These are phyloP conservation scores for Dendrolimus pini DNA, from an alignment of 2,888 invertebrate species.

Conservation along the genomic window DNA sequence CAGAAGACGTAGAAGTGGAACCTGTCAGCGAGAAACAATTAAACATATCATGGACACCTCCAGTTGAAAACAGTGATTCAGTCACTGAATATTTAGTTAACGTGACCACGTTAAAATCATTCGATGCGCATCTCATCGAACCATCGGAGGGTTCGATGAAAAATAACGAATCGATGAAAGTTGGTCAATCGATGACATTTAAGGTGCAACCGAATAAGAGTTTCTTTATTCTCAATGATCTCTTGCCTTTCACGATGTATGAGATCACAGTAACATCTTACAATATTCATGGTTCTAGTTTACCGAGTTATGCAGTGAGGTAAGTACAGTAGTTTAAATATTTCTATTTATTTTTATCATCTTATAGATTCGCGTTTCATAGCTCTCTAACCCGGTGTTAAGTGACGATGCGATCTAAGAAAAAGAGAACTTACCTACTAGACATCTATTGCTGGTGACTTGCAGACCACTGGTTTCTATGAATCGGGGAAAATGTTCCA, in stretches of 20 bases:
- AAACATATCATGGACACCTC: constrained; percentile 83
- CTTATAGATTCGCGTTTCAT: no score
- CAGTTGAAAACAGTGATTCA: constrained; percentile 78
- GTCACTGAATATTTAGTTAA: constrained; percentile 83
- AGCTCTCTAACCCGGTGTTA: no score
- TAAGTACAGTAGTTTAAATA: constrained; percentile 20
- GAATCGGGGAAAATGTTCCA: no score
- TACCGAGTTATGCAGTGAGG: constrained; percentile 85
- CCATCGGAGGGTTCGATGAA: constrained; percentile 58
- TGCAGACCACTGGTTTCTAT: no score
- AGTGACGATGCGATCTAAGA: no score
- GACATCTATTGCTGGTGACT: no score
- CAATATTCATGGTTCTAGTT: constrained; percentile 85
- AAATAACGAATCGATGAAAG: constrained; percentile 34
- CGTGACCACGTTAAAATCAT: constrained; percentile 81
- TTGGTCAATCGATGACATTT: constrained; percentile 48
- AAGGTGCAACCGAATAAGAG: constrained; percentile 79
- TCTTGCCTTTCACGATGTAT: constrained; percentile 89
- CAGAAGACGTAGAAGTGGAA: constrained; percentile 83
- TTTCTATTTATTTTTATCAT: no score
- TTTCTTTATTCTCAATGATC: constrained; percentile 76
- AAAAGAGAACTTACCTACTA: no score
- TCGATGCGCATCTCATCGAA: constrained; percentile 78
- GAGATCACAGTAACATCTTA: constrained; percentile 84
- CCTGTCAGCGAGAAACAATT: constrained; percentile 83